These are phyloP conservation scores for Galbula dea DNA, from an alignment of 2,113 vertebrate species.

Conservation along the genomic window DNA sequence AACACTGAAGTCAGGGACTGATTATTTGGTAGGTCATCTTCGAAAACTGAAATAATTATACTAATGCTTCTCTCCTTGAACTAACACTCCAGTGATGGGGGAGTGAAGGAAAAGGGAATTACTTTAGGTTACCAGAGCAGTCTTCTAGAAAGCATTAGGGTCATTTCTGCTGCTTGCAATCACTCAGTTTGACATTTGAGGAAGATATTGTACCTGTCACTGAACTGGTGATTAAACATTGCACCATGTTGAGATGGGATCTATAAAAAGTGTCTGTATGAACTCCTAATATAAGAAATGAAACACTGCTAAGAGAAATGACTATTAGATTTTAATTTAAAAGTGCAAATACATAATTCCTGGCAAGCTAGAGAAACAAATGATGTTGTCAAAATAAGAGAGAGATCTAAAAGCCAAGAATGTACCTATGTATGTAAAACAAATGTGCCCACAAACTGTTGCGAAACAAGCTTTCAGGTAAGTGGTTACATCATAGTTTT, in stretches of 20 bases:
- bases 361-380: not conserved
- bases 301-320: not conserved
- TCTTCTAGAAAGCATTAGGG: not conserved
- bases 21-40: not conserved
- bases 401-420: not conserved
- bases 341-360: not conserved
- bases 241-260: not conserved
- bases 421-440: not conserved
- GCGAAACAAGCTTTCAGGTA: not conserved
- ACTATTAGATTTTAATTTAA: not conserved
- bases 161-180: not conserved
- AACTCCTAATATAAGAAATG: not conserved
- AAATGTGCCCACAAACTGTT: not conserved
- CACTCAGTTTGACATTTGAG: not conserved
- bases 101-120: not conserved
- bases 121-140: not conserved
- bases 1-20: not conserved
- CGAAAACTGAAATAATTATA: not conserved
- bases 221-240: not conserved
- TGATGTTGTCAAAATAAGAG: not conserved
- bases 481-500: not conserved
- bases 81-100: not conserved
- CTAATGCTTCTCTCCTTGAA: not conserved
- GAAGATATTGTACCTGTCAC: not conserved
- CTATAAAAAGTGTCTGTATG: not conserved